phyloP scores from a whole-genome alignment of 2,888 invertebrate species.

The Ditylenchus weischeri region DNA sequence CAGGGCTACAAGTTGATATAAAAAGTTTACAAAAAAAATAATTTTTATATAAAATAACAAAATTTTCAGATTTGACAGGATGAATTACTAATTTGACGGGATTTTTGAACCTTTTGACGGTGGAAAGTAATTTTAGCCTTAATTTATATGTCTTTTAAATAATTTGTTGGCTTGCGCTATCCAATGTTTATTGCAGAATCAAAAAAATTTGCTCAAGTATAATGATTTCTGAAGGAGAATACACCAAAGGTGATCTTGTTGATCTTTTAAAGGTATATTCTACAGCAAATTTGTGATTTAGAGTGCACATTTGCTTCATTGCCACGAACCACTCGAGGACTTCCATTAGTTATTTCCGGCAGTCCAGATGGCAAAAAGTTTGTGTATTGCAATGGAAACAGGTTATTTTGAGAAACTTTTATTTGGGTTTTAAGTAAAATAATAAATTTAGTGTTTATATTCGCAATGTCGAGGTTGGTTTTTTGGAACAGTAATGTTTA shows the following conservation, averaged over 20 bases:
- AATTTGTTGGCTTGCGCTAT: too few species aligned
- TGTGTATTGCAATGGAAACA: conserved; percentile 93
- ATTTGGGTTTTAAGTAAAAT: too few species aligned
- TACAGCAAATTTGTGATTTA: conserved; percentile 15
- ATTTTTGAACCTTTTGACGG: too few species aligned
- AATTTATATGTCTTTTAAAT: too few species aligned
- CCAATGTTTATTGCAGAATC: too few species aligned
- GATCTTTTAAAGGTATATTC: neutral
- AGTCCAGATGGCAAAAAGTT: conserved; percentile 96
- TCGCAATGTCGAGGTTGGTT: conserved; percentile 78
- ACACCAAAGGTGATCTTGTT: conserved; percentile 15
- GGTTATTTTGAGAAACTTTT: too few species aligned
- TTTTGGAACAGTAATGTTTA: neutral
- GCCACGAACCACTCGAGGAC: conserved; percentile 88
- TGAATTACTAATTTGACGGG: too few species aligned
- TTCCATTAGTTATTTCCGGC: conserved; percentile 82
- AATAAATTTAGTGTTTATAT: conserved; percentile 74
- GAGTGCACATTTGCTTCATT: conserved; percentile 73
- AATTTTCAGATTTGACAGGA: too few species aligned
- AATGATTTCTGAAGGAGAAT: conserved; percentile 18
- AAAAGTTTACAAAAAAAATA: too few species aligned
- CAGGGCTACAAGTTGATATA: too few species aligned
- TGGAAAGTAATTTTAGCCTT: too few species aligned
- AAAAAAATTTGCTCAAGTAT: conserved; percentile 1
- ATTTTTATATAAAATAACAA: too few species aligned